These are phyloP conservation scores for Phengaris arion DNA, from an alignment of 2,888 invertebrate species.

Conservation along the genomic window DNA sequence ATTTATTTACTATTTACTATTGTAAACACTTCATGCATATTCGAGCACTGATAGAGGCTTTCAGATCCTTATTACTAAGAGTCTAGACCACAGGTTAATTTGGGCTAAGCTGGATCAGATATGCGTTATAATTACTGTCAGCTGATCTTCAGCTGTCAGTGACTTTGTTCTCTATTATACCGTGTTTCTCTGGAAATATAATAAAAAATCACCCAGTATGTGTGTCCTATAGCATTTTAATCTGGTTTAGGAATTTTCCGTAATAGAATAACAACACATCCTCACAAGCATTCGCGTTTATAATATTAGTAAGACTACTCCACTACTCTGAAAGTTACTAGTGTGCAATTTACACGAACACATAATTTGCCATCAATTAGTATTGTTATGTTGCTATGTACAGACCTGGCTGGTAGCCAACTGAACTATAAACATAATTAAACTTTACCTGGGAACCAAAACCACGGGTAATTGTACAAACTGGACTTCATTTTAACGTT, in stretches of 20 bases:
- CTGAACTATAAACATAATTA: background rate
- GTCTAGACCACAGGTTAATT: background rate
- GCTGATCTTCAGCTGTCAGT: no score
- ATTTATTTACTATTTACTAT: no score
- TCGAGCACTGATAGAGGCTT: background rate
- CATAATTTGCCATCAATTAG: background rate
- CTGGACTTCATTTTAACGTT: background rate
- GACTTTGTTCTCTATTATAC: no score
- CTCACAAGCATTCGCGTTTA: no score
- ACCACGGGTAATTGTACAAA: background rate
- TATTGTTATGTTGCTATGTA: background rate
- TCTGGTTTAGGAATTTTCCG: no score
- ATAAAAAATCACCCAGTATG: no score
- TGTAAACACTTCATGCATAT: background rate
- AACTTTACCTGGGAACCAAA: conserved; percentile 5
- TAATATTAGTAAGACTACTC: no score
- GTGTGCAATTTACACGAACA: no score
- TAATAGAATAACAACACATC: no score
- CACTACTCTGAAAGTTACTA: background rate
- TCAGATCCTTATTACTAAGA: background rate
- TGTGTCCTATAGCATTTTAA: no score
- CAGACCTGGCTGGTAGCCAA: background rate
- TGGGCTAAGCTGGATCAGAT: background rate
- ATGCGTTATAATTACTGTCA: no score
- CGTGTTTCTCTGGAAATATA: no score